Percentiles rank a stretch among this genome's conserved stretches.
Conservation (phyloP, 2,797 vertebrate genomes). For the Sphenodon punctatus region DNA sequence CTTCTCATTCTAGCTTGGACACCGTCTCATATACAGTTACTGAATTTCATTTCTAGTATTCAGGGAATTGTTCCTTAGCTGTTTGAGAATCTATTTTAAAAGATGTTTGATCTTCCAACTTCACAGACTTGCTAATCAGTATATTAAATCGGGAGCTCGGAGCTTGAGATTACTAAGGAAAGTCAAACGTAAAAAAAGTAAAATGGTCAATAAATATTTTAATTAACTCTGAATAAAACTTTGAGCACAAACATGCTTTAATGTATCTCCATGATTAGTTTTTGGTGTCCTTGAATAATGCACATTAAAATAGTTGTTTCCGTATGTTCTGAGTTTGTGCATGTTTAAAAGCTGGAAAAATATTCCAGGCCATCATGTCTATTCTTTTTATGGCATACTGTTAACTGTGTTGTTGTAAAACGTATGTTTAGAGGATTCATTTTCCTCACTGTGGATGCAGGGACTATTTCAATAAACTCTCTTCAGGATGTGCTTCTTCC, state of each 20-base stretch:
- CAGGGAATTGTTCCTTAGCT: neutral
- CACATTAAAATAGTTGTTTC: neutral
- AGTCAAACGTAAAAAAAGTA: fast-evolving
- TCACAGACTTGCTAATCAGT: neutral
- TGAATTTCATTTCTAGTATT: neutral
- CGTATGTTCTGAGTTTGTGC: neutral
- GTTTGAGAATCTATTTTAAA: neutral
- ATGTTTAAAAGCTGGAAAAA: neutral
- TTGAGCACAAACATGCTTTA: slow-evolving; percentile 30
- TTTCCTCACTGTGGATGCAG: neutral
- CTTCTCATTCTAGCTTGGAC: neutral
- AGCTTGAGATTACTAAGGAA: neutral
- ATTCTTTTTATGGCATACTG: neutral
- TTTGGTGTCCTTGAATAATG: neutral
- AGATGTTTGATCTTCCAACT: slow-evolving; percentile 10
- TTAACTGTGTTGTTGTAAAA: neutral
- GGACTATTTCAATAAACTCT: neutral
- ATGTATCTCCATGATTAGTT: neutral
- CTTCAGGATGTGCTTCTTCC: neutral
- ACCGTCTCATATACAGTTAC: neutral
- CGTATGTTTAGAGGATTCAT: neutral
- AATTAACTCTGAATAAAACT: slow-evolving; percentile 39
- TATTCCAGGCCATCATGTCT: neutral
- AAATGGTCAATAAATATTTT: slow-evolving; percentile 26
- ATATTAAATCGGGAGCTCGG: neutral